A percentile compares a stretch with the other conserved stretches of the same genome.
These are phyloP conservation scores for Drosophila borborema DNA, from an alignment of 2,888 invertebrate genomes.

Conservation along the genomic window DNA sequence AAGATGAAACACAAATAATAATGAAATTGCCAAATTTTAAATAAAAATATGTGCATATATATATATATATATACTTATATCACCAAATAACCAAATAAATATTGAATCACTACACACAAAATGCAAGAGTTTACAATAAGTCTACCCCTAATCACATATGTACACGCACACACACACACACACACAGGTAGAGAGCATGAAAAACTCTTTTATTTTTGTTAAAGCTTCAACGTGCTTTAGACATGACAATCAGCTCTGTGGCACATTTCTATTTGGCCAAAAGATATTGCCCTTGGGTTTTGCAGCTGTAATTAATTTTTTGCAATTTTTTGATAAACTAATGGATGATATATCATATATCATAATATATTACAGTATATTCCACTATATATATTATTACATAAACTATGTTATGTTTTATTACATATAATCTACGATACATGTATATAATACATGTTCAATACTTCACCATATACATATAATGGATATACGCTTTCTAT, in stretches of 20 bases:
- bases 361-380: no score
- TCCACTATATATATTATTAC: no score
- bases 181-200: slow-evolving; percentile 17
- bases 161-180: background rate
- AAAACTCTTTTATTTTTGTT: slow-evolving; percentile 15
- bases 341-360: background rate
- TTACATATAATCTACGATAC: no score
- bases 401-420: no score
- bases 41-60: background rate
- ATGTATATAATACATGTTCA: no score
- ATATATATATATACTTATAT: background rate
- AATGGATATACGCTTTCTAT: no score
- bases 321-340: background rate
- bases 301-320: background rate
- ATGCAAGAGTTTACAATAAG: slow-evolving; percentile 27
- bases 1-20: slow-evolving; percentile 5
- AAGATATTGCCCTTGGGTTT: background rate
- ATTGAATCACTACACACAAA: slow-evolving; percentile 32
- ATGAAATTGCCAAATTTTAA: background rate
- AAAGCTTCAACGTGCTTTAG: slow-evolving; percentile 1
- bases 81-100: slow-evolving; percentile 39
- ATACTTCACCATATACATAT: no score
- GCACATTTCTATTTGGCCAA: background rate
- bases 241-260: background rate
- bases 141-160: background rate